Percentiles rank a stretch among this genome's conserved stretches.
These are phyloP conservation scores for Acanthacorydalis orientalis DNA, from an alignment of 2,888 invertebrate genomes.

Conservation along the genomic window DNA sequence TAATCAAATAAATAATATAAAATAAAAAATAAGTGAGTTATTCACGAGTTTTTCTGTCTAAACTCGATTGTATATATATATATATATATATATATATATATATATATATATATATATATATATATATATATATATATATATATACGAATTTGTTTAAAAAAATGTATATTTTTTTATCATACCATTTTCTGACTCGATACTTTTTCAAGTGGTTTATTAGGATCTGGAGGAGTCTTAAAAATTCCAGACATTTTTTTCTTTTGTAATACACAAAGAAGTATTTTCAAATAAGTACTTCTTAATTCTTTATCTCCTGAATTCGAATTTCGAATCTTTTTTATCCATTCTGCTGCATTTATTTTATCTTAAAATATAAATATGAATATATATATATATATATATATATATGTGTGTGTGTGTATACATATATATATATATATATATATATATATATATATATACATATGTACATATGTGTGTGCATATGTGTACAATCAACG, in stretches of 20 bases:
- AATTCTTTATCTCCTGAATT: conserved; percentile 17
- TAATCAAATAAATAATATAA: too few species aligned
- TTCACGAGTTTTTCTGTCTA: too few species aligned
- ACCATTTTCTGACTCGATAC: conserved; percentile 18
- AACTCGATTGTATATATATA: too few species aligned
- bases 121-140: too few species aligned
- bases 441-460: background rate
- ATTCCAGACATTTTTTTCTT: conserved; percentile 23
- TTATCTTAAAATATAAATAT: conserved; percentile 18
- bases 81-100: too few species aligned
- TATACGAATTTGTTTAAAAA: background rate
- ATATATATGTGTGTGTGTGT: background rate
- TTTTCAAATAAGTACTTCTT: conserved; percentile 25
- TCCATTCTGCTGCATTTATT: conserved; percentile 26
- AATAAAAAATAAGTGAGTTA: too few species aligned
- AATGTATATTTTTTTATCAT: conserved; percentile 5
- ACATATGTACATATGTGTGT: background rate
- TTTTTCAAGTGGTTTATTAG: conserved; percentile 17
- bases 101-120: too few species aligned
- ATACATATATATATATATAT: background rate
- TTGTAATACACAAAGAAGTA: conserved; percentile 27
- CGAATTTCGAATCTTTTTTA: conserved; percentile 22
- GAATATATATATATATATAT: background rate
- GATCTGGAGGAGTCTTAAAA: conserved; percentile 23
- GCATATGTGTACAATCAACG: background rate